Base-by-base conservation (phyloP, 1,140 invertebrate genomes). In the Triops longicaudatus region DNA sequence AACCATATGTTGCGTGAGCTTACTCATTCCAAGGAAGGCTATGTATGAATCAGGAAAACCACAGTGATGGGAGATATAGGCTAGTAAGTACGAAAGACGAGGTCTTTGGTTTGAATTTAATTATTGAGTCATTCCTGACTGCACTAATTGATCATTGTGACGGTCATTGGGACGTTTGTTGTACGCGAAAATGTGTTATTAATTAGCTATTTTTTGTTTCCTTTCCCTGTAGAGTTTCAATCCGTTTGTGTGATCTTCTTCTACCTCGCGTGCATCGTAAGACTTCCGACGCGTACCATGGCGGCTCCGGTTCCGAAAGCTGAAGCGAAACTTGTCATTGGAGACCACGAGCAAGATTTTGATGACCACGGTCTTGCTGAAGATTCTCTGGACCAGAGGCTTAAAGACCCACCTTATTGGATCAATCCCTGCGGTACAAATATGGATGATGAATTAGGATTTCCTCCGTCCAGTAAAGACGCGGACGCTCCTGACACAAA, bases 1-100 rank as follows among this genome's bases (percentile, higher is more conserved):
- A 63, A 63, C 50, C 50, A 14, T 1, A 63, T 63, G n/a, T 63
- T 63, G 50, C 50, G 50, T 63, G 50, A 63, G 50, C 50, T 63
- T 63, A 63, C 50, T 63, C 50, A 63, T 63, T 63, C 50, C 3
- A 22, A 63, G 50, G 50, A 17, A 22, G 14, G 17, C 22, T 9
- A 63, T n/a, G 50, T 22, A 63, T 63, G 50, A 63, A 63, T 63
- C 50, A 63, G 50, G 50, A 63, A 37, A 63, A 63, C 50, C 50
- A 63, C 50, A 63, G 17, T 44, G 3, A 11, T 3, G 3, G 14
- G 17, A 63, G 14, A 63, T 12, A 63, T 63, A 63, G 50, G 50
- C 50, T 22, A 5, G 17, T 17, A 17, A 22, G 14, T 17, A 14
- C 50, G 43, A 44, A 11, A 44, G 43, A 17, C 11, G 43, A 7